These are phyloP conservation scores for Aspiorhynchus laticeps DNA, from an alignment of 2,113 vertebrate species.

Conservation along the genomic window DNA sequence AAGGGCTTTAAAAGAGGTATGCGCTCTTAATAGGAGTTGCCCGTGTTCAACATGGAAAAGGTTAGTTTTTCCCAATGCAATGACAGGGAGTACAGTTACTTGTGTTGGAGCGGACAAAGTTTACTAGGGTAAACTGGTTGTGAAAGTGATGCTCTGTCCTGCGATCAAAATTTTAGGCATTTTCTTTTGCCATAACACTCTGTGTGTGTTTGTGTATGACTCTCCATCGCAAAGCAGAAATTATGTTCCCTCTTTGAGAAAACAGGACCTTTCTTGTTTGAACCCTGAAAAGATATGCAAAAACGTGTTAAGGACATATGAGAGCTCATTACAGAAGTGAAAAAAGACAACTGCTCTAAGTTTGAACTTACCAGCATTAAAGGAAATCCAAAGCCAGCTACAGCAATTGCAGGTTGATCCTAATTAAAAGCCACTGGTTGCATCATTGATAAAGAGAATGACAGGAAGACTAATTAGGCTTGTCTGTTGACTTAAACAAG, in stretches of 20 bases:
- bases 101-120: background rate
- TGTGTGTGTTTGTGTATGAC: background rate
- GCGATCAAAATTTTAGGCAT: background rate
- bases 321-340: background rate
- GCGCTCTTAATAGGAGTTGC: conserved; percentile 49
- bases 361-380: conserved; percentile 38
- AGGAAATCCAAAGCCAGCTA: conserved; percentile 32
- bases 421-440: conserved; percentile 17
- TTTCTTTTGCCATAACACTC: background rate
- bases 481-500: background rate
- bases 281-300: background rate
- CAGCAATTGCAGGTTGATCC: conserved; percentile 12
- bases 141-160: background rate
- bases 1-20: conserved; percentile 78
- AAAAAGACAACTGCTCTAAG: background rate
- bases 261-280: background rate
- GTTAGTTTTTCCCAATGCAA: conserved; percentile 3
- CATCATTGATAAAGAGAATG: background rate
- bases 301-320: background rate
- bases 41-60: background rate
- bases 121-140: background rate
- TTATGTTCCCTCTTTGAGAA: background rate
- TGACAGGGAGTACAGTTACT: background rate
- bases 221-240: background rate
- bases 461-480: conserved; percentile 15